These are phyloP conservation scores for Acanthurus leucopareius DNA, from an alignment of 2,797 vertebrate genomes.

Conservation along the genomic window DNA sequence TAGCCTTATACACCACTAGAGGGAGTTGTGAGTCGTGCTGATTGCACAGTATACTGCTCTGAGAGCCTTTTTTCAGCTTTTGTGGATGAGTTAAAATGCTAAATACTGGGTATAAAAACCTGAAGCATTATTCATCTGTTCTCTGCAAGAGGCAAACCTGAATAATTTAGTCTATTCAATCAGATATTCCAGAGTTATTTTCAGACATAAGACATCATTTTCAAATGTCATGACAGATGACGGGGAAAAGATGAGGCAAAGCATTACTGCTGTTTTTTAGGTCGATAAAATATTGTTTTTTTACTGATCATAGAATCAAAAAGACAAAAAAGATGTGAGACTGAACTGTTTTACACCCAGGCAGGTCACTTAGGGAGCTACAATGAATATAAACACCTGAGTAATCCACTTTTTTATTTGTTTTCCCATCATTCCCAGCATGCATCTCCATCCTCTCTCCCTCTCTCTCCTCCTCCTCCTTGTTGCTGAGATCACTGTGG, in stretches of 20 bases:
- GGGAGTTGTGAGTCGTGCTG: constrained; percentile 37
- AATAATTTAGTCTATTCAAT: neutral
- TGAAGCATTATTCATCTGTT: neutral
- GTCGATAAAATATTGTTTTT: neutral
- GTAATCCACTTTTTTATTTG: neutral
- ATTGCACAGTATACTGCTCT: neutral
- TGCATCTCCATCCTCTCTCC: constrained; percentile 54
- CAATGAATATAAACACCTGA: neutral
- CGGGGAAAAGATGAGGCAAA: neutral
- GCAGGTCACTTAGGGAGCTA: neutral
- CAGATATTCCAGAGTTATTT: neutral
- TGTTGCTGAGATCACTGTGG: constrained; percentile 47
- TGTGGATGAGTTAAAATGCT: neutral
- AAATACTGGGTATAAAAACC: neutral
- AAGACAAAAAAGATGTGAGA: no score
- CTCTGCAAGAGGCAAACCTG: neutral
- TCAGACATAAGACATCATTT: neutral
- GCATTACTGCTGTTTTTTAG: neutral
- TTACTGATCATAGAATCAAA: neutral
- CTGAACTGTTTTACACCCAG: neutral
- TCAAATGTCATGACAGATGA: neutral
- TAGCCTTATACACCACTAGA: constrained; percentile 46
- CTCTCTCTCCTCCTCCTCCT: constrained; percentile 66
- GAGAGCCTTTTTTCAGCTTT: neutral
- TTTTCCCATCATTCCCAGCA: constrained; percentile 49